Conservation (phyloP, 2,797 vertebrate species). For the Cryptoprocta ferox region DNA sequence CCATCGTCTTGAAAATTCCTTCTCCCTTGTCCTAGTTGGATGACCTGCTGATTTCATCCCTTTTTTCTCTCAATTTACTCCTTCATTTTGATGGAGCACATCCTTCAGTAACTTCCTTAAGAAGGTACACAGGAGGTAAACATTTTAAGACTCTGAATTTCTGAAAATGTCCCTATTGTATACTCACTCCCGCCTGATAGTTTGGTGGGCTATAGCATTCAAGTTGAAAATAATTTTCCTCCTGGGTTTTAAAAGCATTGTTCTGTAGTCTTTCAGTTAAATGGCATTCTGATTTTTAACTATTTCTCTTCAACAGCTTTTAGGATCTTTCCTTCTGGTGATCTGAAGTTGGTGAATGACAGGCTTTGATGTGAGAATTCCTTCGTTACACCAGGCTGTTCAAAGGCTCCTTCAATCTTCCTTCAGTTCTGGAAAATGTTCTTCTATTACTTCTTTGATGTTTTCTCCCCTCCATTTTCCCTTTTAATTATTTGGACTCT, state of each 20-base stretch:
- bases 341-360: neutral
- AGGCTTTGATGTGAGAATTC: conserved; percentile 2
- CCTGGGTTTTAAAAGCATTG: neutral
- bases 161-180: neutral
- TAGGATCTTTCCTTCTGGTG: neutral
- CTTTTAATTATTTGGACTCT: neutral
- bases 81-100: neutral
- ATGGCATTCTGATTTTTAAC: neutral
- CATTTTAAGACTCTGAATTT: neutral
- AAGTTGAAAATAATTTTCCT: neutral
- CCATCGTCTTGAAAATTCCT: neutral
- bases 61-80: neutral
- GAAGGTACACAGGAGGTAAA: neutral
- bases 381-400: neutral
- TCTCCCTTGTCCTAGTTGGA: neutral
- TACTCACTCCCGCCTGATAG: neutral
- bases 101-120: conserved; percentile 1
- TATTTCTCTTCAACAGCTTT: neutral
- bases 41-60: neutral
- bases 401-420: neutral
- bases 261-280: neutral
- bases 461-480: neutral
- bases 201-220: neutral
- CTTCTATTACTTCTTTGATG: neutral
- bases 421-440: neutral